Conservation (phyloP, 2,888 invertebrate species). For the Phengaris alcon region DNA sequence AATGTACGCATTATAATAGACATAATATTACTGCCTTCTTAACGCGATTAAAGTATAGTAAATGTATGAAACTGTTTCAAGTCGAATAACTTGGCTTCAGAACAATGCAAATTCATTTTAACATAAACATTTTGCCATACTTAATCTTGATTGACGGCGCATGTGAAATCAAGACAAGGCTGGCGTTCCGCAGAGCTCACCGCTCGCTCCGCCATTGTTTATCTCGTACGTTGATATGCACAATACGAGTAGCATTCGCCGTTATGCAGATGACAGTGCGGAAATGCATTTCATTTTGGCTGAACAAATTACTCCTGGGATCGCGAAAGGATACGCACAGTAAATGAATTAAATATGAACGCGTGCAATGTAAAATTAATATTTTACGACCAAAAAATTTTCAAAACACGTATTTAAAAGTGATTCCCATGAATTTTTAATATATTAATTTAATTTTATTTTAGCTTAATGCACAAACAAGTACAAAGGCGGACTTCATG, state of each 20-base stretch:
- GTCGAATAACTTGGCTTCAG: conserved; percentile 9
- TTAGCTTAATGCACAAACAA: no score
- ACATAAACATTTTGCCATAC: neutral
- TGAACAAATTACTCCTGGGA: conserved; percentile 28
- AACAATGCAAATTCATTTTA: conserved; percentile 5
- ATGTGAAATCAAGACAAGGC: conserved; percentile 14
- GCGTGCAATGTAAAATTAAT: conserved; percentile 2
- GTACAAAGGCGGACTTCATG: no score
- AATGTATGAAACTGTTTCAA: neutral
- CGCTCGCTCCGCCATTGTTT: conserved; percentile 14
- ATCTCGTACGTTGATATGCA: conserved; percentile 7
- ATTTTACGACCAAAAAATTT: neutral
- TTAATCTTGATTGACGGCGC: conserved; percentile 18
- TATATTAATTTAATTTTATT: no score
- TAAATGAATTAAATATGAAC: conserved; percentile 10
- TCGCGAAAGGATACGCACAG: conserved; percentile 25
- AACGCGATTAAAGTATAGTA: no score
- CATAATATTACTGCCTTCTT: no score
- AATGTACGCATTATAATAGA: no score
- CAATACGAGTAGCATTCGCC: conserved; percentile 17
- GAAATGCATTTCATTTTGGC: conserved; percentile 31
- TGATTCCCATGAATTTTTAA: no score
- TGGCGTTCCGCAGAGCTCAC: conserved; percentile 1
- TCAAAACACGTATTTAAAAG: no score
- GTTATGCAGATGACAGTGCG: conserved; percentile 23